These are phyloP conservation scores for Danio aesculapii DNA, from an alignment of 2,797 vertebrate genomes.

Conservation along the genomic window DNA sequence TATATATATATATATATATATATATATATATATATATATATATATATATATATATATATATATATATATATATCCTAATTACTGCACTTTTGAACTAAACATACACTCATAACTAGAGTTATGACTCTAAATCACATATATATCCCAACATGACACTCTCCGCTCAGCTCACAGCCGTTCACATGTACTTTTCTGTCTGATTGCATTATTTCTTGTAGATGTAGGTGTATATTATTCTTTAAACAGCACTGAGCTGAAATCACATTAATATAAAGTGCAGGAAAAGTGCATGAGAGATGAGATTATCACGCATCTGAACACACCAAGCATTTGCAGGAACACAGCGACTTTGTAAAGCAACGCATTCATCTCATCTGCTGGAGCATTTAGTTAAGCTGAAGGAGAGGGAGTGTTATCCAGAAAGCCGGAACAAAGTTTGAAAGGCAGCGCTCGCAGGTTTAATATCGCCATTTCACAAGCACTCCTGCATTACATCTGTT, in stretches of 20 bases:
- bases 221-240: constrained; percentile 24
- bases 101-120: background rate
- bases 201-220: constrained; percentile 19
- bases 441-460: constrained; percentile 61
- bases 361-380: constrained; percentile 48
- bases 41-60: no score
- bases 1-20: no score
- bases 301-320: constrained; percentile 35
- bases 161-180: background rate
- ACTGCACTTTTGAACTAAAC: background rate
- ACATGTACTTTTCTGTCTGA: constrained; percentile 19
- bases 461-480: constrained; percentile 57
- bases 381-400: constrained; percentile 61
- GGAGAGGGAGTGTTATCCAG: constrained; percentile 55
- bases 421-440: constrained; percentile 58
- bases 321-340: constrained; percentile 34
- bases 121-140: background rate
- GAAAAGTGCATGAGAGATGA: constrained; percentile 36
- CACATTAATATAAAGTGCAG: constrained; percentile 47
- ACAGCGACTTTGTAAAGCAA: constrained; percentile 31
- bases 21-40: no score
- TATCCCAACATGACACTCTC: background rate
- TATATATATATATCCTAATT: background rate
- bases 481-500: constrained; percentile 59
- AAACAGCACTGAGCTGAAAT: constrained; percentile 31